A percentile compares a stretch with the other conserved stretches of the same genome.
phyloP scores from a whole-genome alignment of 2,113 vertebrate genomes.

The Isurus oxyrinchus region DNA sequence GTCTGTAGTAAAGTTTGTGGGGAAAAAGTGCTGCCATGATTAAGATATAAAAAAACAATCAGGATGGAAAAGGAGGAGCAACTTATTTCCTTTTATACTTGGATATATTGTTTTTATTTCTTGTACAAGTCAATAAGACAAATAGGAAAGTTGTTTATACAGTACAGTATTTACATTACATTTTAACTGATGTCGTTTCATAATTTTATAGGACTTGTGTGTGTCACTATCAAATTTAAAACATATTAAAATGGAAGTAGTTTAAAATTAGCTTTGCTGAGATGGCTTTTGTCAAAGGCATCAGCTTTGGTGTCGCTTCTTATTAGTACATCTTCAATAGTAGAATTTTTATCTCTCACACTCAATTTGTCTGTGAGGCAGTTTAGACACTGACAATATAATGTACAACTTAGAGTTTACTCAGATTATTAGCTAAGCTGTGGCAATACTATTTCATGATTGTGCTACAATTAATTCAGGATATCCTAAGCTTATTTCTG shows the following conservation, averaged over 20 bases:
- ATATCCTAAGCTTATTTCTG: neutral
- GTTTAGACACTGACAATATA: neutral
- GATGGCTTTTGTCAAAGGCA: neutral
- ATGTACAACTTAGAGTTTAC: neutral
- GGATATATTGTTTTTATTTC: neutral
- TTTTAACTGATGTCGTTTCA: neutral
- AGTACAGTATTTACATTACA: neutral
- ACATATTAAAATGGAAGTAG: neutral
- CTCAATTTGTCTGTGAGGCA: neutral
- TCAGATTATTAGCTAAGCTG: neutral
- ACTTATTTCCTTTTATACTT: neutral
- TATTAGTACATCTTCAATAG: neutral
- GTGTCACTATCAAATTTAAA: neutral
- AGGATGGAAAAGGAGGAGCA: too few species aligned
- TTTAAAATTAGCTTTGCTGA: neutral
- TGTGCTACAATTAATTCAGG: neutral
- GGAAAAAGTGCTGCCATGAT: too few species aligned
- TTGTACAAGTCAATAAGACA: neutral
- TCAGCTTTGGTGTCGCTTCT: neutral
- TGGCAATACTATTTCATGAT: neutral
- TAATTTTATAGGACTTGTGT: neutral
- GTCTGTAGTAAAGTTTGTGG: too few species aligned
- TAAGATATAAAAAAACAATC: too few species aligned
- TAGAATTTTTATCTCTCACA: neutral
- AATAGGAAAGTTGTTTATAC: neutral